Percentiles rank a stretch among this genome's conserved stretches.
phyloP scores from a whole-genome alignment of 2,113 vertebrate genomes.

The Sander lucioperca region DNA sequence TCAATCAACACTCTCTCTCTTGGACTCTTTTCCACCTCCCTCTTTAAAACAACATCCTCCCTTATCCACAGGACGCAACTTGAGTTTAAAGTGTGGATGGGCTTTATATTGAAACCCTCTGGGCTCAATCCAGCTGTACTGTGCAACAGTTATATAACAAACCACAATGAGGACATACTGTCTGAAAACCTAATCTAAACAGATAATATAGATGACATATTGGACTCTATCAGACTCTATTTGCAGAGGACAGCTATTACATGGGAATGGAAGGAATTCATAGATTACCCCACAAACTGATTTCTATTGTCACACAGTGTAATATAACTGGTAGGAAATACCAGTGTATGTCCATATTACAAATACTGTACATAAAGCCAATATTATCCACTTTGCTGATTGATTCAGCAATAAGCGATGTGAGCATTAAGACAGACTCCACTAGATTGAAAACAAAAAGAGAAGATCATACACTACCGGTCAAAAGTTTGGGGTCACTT shows the following conservation, averaged over 20 bases:
- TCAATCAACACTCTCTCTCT: neutral
- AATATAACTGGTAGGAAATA: constrained; percentile 9
- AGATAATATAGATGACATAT: constrained; percentile 27
- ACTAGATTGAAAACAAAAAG: neutral
- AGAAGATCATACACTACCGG: neutral
- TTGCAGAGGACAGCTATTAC: constrained; percentile 31
- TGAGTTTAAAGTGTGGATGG: constrained; percentile 32
- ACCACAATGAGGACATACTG: constrained; percentile 3
- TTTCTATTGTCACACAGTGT: constrained; percentile 3
- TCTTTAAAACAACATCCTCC: constrained; percentile 29
- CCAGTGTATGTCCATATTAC: neutral
- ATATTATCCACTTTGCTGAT: neutral
- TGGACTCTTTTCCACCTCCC: neutral
- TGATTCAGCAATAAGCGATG: neutral
- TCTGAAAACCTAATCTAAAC: constrained; percentile 29
- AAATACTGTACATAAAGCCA: neutral
- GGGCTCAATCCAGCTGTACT: constrained; percentile 28
- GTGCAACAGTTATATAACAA: constrained; percentile 15
- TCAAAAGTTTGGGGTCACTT: too few relatives aligned
- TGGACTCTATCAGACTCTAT: constrained; percentile 14
- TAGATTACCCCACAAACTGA: neutral
- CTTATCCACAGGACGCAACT: neutral
- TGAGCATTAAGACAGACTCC: neutral
- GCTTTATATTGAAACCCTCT: constrained; percentile 51
- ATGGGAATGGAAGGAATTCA: neutral